Evolutionary conservation across 2,113 vertebrate genomes (phyloP).

Genomic region (Tachysurus fulvidraco): DNA sequence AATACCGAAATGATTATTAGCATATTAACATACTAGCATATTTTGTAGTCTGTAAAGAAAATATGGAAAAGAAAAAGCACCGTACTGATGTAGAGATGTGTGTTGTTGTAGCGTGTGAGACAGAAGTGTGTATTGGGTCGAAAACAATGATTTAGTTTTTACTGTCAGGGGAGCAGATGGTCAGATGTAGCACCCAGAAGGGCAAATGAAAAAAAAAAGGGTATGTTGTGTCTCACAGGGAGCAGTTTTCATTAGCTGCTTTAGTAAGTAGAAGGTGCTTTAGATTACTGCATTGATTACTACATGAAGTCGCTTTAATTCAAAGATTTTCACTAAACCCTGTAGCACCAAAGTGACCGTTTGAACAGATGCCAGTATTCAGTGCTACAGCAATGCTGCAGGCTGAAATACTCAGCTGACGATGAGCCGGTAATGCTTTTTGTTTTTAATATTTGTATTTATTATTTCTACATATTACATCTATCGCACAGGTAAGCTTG

Average conservation of each 20-base stretch:
- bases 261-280: neutral
- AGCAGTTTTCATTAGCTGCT: neutral
- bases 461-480: neutral
- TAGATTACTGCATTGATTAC: too few species aligned
- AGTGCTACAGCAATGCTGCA: neutral
- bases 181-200: neutral
- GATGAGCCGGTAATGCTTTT: neutral
- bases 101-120: neutral
- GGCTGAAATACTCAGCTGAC: neutral
- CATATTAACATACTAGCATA: neutral
- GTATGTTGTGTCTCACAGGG: neutral
- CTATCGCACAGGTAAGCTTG: neutral
- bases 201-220: neutral
- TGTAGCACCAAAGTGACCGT: too few species aligned
- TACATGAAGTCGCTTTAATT: too few species aligned
- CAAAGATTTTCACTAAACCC: too few species aligned
- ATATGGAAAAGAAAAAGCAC: slow-evolving; percentile 1
- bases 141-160: neutral
- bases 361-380: too few species aligned
- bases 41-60: neutral
- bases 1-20: neutral
- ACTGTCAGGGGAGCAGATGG: neutral
- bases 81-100: neutral
- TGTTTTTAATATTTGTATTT: neutral
- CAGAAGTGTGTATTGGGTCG: neutral